phyloP scores from a whole-genome alignment of 2,797 vertebrate genomes.

The Takifugu rubripes region DNA sequence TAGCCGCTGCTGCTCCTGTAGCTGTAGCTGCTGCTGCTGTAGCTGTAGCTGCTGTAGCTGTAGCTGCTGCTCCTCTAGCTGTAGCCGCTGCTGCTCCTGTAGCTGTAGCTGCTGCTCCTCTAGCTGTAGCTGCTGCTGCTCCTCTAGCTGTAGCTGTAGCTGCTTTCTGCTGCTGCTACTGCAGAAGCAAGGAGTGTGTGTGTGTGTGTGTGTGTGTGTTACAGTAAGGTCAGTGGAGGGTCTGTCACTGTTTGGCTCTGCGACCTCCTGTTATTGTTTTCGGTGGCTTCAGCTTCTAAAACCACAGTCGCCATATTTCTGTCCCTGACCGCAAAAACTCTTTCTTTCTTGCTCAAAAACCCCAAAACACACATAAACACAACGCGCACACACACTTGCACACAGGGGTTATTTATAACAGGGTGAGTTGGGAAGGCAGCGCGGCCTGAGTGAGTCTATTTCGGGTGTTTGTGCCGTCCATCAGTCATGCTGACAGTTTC shows the following conservation, averaged over 20 bases:
- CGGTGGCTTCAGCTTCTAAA: constrained; percentile 54
- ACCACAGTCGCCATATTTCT: constrained; percentile 36
- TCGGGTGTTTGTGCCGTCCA: constrained; percentile 63
- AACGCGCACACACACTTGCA: constrained; percentile 2
- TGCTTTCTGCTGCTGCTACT: too few relatives aligned
- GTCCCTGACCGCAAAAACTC: constrained; percentile 26
- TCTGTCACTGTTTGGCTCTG: constrained; percentile 51
- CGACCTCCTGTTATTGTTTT: constrained; percentile 72
- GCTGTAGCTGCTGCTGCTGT: too few relatives aligned
- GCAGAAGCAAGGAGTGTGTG: constrained; percentile 5
- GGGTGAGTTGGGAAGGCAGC: constrained; percentile 57
- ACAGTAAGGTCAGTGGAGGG: constrained; percentile 34
- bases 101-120: too few relatives aligned
- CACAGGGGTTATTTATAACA: constrained; percentile 63
- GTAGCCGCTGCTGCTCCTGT: too few relatives aligned
- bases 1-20: too few relatives aligned
- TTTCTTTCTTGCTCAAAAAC: constrained; percentile 28
- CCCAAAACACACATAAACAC: too few relatives aligned
- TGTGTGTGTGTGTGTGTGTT: constrained; percentile 16
- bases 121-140: too few relatives aligned
- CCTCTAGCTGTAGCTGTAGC: too few relatives aligned
- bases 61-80: too few relatives aligned
- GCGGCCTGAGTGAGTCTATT: constrained; percentile 64
- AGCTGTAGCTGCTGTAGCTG: too few relatives aligned
- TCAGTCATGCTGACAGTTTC: constrained; percentile 67